Evolutionary conservation across 2,888 invertebrate species (phyloP).

Genomic region (Periphyllus acericola): DNA sequence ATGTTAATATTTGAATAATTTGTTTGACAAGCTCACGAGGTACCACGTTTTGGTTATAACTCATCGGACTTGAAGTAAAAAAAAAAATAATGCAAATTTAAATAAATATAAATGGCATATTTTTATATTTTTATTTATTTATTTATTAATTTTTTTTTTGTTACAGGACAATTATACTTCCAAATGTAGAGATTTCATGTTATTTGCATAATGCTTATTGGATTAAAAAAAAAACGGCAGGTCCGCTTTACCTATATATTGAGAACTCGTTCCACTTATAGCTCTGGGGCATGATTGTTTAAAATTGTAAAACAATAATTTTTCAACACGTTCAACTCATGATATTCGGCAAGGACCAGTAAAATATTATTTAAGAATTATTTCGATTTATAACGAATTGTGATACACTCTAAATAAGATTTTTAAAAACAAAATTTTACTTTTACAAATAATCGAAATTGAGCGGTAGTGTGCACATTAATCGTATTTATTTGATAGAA

Average conservation of each 20-base stretch:
- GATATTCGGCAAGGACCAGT: not conserved
- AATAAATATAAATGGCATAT: constrained; percentile 38
- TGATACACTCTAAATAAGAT: no score
- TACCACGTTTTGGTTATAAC: constrained; percentile 21
- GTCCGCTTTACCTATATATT: no score
- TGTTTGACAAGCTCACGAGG: constrained; percentile 35
- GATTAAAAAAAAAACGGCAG: not conserved
- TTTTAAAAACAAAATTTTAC: no score
- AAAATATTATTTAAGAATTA: not conserved
- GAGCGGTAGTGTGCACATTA: no score
- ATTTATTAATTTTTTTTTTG: not conserved
- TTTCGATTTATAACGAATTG: not conserved
- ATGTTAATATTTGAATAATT: constrained; percentile 27
- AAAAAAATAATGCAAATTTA: constrained; percentile 37
- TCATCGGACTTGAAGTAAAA: not conserved
- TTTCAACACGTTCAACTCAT: not conserved
- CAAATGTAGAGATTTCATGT: not conserved
- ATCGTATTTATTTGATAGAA: no score
- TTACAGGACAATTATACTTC: constrained; percentile 26
- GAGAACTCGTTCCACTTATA: no score
- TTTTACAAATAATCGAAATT: no score
- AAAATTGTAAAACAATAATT: not conserved
- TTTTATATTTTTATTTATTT: not conserved
- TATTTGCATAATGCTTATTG: constrained; percentile 13
- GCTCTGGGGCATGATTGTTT: not conserved